These are phyloP conservation scores for Sparidentex hasta DNA, from an alignment of 2,797 vertebrate species.

Conservation along the genomic window DNA sequence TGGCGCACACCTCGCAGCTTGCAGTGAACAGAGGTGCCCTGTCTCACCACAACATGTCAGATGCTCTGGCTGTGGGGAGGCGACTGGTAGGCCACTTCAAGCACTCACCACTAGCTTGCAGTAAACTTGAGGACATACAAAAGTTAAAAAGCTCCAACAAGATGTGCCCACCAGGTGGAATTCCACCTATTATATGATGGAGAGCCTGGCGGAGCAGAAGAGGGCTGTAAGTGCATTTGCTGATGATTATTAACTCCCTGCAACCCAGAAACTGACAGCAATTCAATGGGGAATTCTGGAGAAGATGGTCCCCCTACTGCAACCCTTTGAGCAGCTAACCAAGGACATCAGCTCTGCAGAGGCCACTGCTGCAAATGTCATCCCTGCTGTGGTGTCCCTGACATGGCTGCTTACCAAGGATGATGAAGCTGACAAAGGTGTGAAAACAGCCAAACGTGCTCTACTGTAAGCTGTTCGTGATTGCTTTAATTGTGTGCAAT, in stretches of 20 bases:
- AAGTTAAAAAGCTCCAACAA: slow-evolving; percentile 4
- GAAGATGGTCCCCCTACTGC: slow-evolving; percentile 16
- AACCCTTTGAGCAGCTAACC: slow-evolving; percentile 21
- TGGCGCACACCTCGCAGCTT: no score
- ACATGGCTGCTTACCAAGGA: not conserved
- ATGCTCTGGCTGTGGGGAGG: slow-evolving; percentile 6
- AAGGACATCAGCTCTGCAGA: slow-evolving; percentile 13
- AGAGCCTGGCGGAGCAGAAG: slow-evolving; percentile 21
- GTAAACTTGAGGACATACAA: not conserved
- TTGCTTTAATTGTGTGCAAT: slow-evolving; percentile 17
- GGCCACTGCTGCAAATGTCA: slow-evolving; percentile 20
- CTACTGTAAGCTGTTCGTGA: not conserved
- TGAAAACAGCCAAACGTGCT: slow-evolving; percentile 13
- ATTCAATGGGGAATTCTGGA: slow-evolving; percentile 19
- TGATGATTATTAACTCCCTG: not conserved
- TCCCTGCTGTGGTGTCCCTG: slow-evolving; percentile 9
- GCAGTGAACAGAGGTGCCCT: no score
- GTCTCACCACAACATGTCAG: no score
- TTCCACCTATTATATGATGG: slow-evolving; percentile 14
- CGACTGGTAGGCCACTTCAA: not conserved
- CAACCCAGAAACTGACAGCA: not conserved
- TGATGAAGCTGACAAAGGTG: not conserved
- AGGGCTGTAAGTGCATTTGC: not conserved
- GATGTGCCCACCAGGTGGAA: slow-evolving; percentile 24
- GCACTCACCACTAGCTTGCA: not conserved